These are phyloP conservation scores for Neostethus bicornis DNA, from an alignment of 2,797 vertebrate species.

Conservation along the genomic window DNA sequence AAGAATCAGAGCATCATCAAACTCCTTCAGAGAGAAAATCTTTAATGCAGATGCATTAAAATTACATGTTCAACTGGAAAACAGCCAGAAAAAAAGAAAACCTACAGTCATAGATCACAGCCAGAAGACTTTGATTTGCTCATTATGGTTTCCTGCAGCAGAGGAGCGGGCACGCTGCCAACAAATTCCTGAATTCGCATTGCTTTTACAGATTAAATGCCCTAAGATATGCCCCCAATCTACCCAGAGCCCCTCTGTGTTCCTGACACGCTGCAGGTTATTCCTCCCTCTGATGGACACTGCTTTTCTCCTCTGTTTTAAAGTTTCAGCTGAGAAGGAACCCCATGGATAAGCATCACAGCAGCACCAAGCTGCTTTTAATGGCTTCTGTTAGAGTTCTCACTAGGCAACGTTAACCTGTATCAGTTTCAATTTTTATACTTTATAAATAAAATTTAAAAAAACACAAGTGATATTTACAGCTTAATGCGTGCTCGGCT, in stretches of 20 bases:
- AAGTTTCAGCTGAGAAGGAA: constrained; percentile 2
- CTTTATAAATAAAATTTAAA: constrained; percentile 39
- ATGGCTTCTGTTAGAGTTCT: constrained; percentile 9
- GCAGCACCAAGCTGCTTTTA: constrained; percentile 10
- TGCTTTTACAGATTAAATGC: constrained; percentile 68
- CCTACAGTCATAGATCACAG: constrained; percentile 61
- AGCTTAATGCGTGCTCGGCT: constrained; percentile 58
- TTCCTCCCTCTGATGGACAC: constrained; percentile 3
- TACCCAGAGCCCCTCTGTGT: constrained; percentile 35
- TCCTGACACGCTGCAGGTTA: constrained; percentile 44
- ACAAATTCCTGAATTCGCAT: constrained; percentile 63
- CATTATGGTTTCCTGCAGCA: constrained; percentile 45
- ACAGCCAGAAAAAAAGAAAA: constrained; percentile 27
- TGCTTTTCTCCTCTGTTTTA: constrained; percentile 16
- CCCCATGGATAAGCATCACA: constrained; percentile 3
- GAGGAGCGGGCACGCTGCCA: constrained; percentile 37
- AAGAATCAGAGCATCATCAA: constrained; percentile 22
- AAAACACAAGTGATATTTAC: constrained; percentile 46
- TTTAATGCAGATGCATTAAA: constrained; percentile 61
- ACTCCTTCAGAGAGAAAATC: constrained; percentile 40
- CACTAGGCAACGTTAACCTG: too few species aligned
- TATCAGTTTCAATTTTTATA: too few species aligned
- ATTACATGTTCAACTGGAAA: constrained; percentile 57
- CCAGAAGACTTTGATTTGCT: constrained; percentile 58
- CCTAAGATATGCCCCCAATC: constrained; percentile 64